Evolutionary conservation across 2,888 invertebrate genomes (phyloP), one percentile per base, ranked within the genome.

Genomic region (Bombylius discolor): DNA sequence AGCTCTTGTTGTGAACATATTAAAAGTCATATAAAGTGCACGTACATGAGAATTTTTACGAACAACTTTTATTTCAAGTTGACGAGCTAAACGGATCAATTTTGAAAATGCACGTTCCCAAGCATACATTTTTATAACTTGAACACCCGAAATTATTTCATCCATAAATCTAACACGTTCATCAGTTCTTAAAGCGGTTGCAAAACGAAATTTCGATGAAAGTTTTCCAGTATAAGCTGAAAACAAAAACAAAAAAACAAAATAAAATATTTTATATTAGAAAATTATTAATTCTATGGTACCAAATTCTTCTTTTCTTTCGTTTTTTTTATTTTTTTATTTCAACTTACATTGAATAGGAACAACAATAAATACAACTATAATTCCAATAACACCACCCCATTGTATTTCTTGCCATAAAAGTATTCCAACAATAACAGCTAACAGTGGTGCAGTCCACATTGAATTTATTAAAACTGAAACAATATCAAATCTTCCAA

Each of bases 61-160:
- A 0, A 86, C 79, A 61, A 83, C 77, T 59, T 73, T 76, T 52
- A 81, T 49, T 63, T 80, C 83, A 65, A 79, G 82, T 77, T 78
- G 79, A 65, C 92, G 75, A 5, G 87, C 84, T 34, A 78, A 65
- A 11, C 80, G 79, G 5, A 93, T 84, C 31, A 90, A 78, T 62
- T 83, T 79, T 50, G 85, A 84, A 67, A 93, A 92, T 0, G 90
- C 87, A 63, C 83, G 84, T 70, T 94, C 93, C 86, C 93, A 94
- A 2, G 90, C 87, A 68, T 92, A 93, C 89, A 93, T 91, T 77
- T 94, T 94, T 62, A 94, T 87, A 4, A 92, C 89, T 60, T 81
- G 76, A 62, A 85, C 83, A 0, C 82, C 84, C 1, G 78, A 77
- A 47, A 85, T 78, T 50, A 85, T 81, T 68, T 85, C 89, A 65